A percentile compares a stretch with the other conserved stretches of the same genome.
Evolutionary conservation across 2,888 invertebrate species (phyloP).

Genomic region (Strigamia crassipes): DNA sequence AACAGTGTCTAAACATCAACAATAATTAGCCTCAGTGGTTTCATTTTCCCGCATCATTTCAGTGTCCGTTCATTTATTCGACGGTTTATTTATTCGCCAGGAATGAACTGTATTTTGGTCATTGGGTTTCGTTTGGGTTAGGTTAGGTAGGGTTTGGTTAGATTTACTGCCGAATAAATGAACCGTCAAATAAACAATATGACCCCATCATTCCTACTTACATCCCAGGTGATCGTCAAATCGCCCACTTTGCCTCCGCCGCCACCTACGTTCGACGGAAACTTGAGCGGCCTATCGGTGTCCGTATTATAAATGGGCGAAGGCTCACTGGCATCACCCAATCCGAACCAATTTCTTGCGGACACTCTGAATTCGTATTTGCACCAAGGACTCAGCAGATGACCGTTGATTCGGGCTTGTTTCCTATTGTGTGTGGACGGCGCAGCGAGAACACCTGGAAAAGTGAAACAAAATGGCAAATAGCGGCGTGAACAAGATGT

Average conservation of each 20-base stretch:
- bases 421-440: constrained; percentile 65
- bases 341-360: constrained; percentile 83
- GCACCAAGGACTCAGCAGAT: constrained; percentile 78
- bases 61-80: too few relatives aligned
- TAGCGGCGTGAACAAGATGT: too few relatives aligned
- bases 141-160: too few relatives aligned
- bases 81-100: too few relatives aligned
- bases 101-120: too few relatives aligned
- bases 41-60: too few relatives aligned
- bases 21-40: too few relatives aligned
- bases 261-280: constrained; percentile 81
- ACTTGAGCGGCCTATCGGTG: constrained; percentile 75
- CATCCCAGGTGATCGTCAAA: constrained; percentile 84
- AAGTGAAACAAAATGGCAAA: constrained; percentile 6
- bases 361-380: constrained; percentile 87
- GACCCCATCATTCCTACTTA: too few relatives aligned
- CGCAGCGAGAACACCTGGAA: constrained; percentile 61
- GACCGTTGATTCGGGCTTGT: constrained; percentile 71
- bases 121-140: too few relatives aligned
- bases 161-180: too few relatives aligned
- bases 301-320: constrained; percentile 85
- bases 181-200: too few relatives aligned
- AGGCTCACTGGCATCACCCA: constrained; percentile 78
- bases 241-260: constrained; percentile 96
- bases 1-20: constrained; percentile 65